Evolutionary conservation across 2,888 invertebrate genomes (phyloP), one percentile per base, ranked within the genome.

Genomic region (Agonopterix alstromeriana): DNA sequence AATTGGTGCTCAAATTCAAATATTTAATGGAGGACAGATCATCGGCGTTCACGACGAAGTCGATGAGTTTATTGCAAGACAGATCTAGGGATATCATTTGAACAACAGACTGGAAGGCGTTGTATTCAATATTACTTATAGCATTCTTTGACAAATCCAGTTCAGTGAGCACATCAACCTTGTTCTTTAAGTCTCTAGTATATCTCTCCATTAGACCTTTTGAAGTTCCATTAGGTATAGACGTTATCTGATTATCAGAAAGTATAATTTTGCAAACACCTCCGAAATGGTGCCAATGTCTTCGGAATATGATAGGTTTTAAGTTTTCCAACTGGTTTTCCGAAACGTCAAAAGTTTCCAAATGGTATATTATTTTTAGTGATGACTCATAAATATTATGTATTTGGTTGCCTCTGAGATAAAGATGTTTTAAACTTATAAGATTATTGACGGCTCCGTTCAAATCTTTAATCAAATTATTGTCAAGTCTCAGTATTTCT

Each of bases 261-360:
- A 86, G 65, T 43, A 74, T 63, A 9, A 88, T 86, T 65, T 72
- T 83, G 51, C 79, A 86, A 46, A 68, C 49, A 0, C 69, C 67
- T 3, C 55, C 61, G 8, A 84, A 69, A 56, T 86, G 85, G 1
- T 65, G 53, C 84, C 82, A 87, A 55, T 86, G 85, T 49, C 85
- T 76, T 1, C 65, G 65, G 14, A 88, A 73, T 51, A 84, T 57
- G 0, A 67, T 60, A 0, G 83, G 71, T n/a, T 70, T 70, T 17
- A 86, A 56, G 38, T 64, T 47, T 40, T 73, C 65, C 10, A 88
- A 54, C 43, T 77, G 59, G 53, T 88, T 88, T 40, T 59, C 61
- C 0, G 87, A 85, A 17, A 86, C 60, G 50, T 87, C 87, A 36
- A 87, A 82, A 0, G 82, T 85, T 63, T 82, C 74, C 42, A 88